Base-by-base conservation (phyloP, 2,888 invertebrate genomes). In the Encarsia formosa region DNA sequence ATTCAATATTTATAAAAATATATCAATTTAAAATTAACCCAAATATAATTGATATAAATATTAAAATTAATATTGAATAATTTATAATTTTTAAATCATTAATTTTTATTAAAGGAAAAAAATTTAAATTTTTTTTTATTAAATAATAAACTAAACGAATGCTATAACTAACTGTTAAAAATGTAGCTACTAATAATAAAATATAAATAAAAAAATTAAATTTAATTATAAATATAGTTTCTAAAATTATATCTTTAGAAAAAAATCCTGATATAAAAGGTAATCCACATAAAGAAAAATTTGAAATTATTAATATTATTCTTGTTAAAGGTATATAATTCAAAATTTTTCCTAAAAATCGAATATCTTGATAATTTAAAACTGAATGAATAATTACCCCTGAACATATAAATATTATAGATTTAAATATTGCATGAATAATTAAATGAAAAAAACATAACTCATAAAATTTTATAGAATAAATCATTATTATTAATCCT, bases 361-460 rank as follows among this genome's bases (percentile, higher is more conserved):
- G 85, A 78, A 85, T 81, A 82, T 86, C 85, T 70, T 87, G 86
- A 65, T 66, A 77, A 76, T 81, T 78, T 61, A 67, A 72, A 69
- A 80, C 77, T 69, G 77, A 77, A 77, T 85, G 83, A 79, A 87
- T 86, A 75, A 86, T 76, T 45, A 78, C 74, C 0, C 87, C 87
- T 0, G 84, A 82, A 78, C 85, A 84, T 66, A 87, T 78, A 81
- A 87, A 86, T 71, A 86, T 77, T 73, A 85, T 77, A 61, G 86
- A 84, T 59, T 87, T 87, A 83, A 87, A 87, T 75, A 87, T 78
- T 56, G 86, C 86, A 79, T 87, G 85, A 59, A 78, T 82, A 68
- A 86, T 74, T 67, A 86, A 73, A 80, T 87, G 86, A 80, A 85
- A 85, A 80, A 84, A 85, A 62, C 82, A 78, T 65, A 86, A 76